phyloP scores from a whole-genome alignment of 1,140 invertebrate species.

The Cydia pomonella region DNA sequence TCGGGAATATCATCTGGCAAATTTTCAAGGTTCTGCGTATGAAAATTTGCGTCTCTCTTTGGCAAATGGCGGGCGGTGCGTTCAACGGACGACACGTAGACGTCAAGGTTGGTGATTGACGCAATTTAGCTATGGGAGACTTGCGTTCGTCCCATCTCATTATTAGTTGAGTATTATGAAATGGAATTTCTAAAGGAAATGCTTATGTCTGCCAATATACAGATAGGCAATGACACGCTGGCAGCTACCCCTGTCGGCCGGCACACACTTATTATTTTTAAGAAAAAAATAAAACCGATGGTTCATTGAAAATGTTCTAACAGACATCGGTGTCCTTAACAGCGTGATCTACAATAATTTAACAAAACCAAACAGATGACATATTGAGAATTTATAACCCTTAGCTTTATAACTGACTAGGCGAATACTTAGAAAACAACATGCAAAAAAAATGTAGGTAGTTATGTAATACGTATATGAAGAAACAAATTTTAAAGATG shows the following conservation, averaged over 20 bases:
- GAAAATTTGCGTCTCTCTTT: slow-evolving; percentile 75
- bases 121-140: slow-evolving; percentile 41
- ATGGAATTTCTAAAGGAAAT: slow-evolving; percentile 12
- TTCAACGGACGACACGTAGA: slow-evolving; percentile 55
- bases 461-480: too few species aligned
- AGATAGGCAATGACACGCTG: not conserved
- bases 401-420: too few species aligned
- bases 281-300: too few species aligned
- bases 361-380: too few species aligned
- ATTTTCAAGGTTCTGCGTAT: slow-evolving; percentile 66
- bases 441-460: too few species aligned
- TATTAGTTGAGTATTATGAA: slow-evolving; percentile 12
- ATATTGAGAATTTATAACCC: too few species aligned
- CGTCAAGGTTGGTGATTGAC: slow-evolving; percentile 64
- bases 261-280: too few species aligned
- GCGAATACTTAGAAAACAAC: too few species aligned
- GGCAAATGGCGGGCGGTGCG: slow-evolving; percentile 64
- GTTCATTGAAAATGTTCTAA: too few species aligned
- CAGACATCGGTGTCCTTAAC: too few species aligned
- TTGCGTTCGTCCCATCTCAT: slow-evolving; percentile 29
- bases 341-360: too few species aligned
- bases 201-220: not conserved
- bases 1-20: slow-evolving; percentile 63
- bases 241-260: not conserved
- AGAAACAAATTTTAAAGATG: too few species aligned